Base-by-base conservation (phyloP, 2,113 vertebrate species). In the Halcyon malimbica region DNA sequence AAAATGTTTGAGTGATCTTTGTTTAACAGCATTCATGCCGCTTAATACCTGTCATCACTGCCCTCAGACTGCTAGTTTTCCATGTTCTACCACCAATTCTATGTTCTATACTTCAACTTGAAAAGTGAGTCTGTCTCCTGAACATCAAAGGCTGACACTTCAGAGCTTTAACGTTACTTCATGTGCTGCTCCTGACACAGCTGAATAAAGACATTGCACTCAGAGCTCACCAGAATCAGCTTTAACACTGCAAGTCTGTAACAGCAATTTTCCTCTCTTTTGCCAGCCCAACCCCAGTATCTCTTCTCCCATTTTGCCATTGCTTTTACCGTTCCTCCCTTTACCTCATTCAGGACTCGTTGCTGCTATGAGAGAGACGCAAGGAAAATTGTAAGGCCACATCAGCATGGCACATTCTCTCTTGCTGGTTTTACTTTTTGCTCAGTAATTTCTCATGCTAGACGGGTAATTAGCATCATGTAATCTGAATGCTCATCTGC, bases 141-240 rank as follows among this genome's bases (percentile, higher is more conserved):
- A 92, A 81, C 60, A 93, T 90, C 64, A 96, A 95, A 95, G 68
- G 16, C 73, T 94, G 64, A 81, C 73, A 64, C 60, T 87, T 94
- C 73, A 93, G 71, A 84, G 76, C 79, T 92, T 89, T 94, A 64
- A 51, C 37, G 18, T 78, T 90, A 62, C 53, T 9, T 1, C 16
- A n/a, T 24, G 23, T 69, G 29, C 68, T 93, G 16, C 1, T 3
- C 23, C 73, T 78, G 79, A 57, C 64, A 56, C 11, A 81, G 25
- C 6, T 81, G 85, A 94, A 81, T 5, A 93, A 83, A 87, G 69
- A 42, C 12, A 6, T 23, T 56, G 8, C 28, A 42, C 28, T 73
- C 35, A 39, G 42, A 94, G 37, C 56, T 93, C 62, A 84, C 29
- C 56, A 44, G 42, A 92, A 84, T 44, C 69, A 56, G 51, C 29